Base-by-base conservation (phyloP, 2,888 invertebrate genomes). In the Clanis bilineata region DNA sequence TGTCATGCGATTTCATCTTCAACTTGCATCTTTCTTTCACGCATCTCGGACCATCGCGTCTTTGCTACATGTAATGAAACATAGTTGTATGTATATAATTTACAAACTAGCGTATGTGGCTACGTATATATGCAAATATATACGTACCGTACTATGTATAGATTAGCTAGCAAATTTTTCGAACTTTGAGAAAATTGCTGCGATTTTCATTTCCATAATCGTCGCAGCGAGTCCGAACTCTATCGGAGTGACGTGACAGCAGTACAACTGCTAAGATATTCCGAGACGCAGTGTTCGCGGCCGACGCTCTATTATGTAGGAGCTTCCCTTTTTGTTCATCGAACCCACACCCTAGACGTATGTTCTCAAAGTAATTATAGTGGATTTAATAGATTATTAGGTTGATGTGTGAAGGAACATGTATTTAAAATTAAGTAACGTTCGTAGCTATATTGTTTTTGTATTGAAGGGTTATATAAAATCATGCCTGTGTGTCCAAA, bases 221-320 rank as follows among this genome's bases (percentile, higher is more conserved):
- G 74, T 44, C 69, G 51, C 63, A 76, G 63, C 47, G 23, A 77
- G 62, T 1, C 74, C 62, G 75, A 64, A 71, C 66, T 22, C 55
- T 23, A 0, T 41, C 64, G 72, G 72, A 79, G 74, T 80, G 83
- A 81, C 77, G 81, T 77, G 80, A 76, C 77, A 73, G 75, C 77
- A 68, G 75, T 74, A 76, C 74, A 78, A 71, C 82, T 82, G 77
- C 77, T 87, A 81, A 87, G 87, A 85, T 88, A 88, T 88, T 89
- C 87, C 63, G 80, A 86, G 85, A 81, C 76, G 81, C 77, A 77
- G 69, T 68, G 74, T 76, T 83, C 77, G 79, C 80, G 80, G 81
- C 85, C 84, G 78, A 62, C 75, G 74, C 77, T 88, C 76, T 69
- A 88, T 87, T 83, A 87, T 87, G 85, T 74, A 86, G 70, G 74